These are phyloP conservation scores for Eugnorisma glareosa DNA, from an alignment of 2,888 invertebrate genomes.

Conservation along the genomic window DNA sequence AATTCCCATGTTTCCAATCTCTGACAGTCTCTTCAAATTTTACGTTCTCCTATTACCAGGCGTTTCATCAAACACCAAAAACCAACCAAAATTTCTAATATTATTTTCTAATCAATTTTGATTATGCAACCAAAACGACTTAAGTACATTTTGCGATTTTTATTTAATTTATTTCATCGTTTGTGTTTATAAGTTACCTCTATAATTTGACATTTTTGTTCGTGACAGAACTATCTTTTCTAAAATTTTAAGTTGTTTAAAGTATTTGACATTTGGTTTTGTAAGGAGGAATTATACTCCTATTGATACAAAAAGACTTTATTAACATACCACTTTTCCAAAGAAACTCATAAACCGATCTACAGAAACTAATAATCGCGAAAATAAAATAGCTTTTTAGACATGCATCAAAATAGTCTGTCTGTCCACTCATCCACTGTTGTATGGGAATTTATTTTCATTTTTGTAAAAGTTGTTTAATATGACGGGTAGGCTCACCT, in stretches of 20 bases:
- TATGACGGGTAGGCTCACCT: no score
- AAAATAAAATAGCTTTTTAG: not conserved
- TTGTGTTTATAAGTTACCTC: conserved; percentile 50
- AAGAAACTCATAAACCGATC: not conserved
- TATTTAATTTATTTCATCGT: conserved; percentile 47
- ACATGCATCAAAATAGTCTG: not conserved
- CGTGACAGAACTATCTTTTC: conserved; percentile 52
- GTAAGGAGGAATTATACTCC: conserved; percentile 7
- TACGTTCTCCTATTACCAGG: conserved; percentile 5
- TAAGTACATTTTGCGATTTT: conserved; percentile 53
- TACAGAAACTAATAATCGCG: no score
- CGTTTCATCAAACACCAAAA: conserved; percentile 6
- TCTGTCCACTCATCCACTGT: no score
- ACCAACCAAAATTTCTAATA: conserved; percentile 13
- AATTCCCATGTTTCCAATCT: conserved; percentile 58
- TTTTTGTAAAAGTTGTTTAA: no score
- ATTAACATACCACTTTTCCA: not conserved
- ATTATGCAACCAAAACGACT: conserved; percentile 4
- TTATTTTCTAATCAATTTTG: conserved; percentile 3
- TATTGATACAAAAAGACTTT: not conserved
- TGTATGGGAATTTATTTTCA: no score
- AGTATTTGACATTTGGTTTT: conserved; percentile 7
- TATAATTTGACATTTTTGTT: conserved; percentile 50
- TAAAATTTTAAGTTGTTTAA: not conserved
- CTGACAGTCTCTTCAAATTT: conserved; percentile 6